Conservation (phyloP, 2,113 vertebrate species). For the Lepus timidus region DNA sequence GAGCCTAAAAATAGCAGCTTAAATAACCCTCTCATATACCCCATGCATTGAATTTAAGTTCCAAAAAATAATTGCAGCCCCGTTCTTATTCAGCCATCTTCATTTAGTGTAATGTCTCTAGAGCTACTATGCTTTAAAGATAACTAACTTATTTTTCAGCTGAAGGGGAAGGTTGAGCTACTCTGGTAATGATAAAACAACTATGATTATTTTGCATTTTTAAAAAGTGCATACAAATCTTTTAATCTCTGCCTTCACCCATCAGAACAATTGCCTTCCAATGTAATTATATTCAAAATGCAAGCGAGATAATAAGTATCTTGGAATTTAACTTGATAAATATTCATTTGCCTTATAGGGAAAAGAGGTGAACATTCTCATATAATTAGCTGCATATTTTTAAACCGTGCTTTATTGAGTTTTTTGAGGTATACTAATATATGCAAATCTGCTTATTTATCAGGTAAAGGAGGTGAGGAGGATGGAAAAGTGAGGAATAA, state of each 20-base stretch:
- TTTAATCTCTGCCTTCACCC: conserved; percentile 81
- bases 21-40: neutral
- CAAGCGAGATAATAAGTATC: conserved; percentile 81
- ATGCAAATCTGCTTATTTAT: conserved; percentile 82
- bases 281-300: conserved; percentile 84
- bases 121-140: neutral
- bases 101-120: conserved; percentile 37
- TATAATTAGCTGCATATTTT: conserved; percentile 83
- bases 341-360: conserved; percentile 86
- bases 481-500: conserved; percentile 44
- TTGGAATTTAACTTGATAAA: conserved; percentile 85
- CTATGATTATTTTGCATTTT: conserved; percentile 81
- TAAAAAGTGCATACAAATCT: conserved; percentile 80
- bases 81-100: conserved; percentile 40
- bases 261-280: conserved; percentile 82
- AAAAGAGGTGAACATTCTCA: conserved; percentile 80
- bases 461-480: conserved; percentile 61
- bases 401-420: conserved; percentile 71
- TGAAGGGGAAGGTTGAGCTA: conserved; percentile 61
- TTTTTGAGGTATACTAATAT: conserved; percentile 75
- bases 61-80: conserved; percentile 48
- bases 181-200: conserved; percentile 70
- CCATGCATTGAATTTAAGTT: conserved; percentile 16
- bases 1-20: neutral
- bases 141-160: conserved; percentile 71